Evolutionary conservation across 2,888 invertebrate species (phyloP).

Genomic region (Anticlea derivata): DNA sequence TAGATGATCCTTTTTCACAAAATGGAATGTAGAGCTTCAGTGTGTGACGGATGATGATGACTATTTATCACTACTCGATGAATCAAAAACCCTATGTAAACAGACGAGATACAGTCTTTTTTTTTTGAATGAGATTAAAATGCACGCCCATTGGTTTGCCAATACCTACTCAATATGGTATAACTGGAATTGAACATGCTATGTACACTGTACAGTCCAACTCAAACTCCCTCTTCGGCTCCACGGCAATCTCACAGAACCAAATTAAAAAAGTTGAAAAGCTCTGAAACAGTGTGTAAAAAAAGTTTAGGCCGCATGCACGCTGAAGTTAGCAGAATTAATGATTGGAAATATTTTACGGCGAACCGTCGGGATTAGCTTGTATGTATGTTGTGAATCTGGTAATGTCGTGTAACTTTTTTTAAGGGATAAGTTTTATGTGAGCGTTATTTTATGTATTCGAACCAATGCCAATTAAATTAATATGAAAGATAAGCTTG

Average conservation of each 20-base stretch:
- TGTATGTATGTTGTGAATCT: constrained; percentile 6
- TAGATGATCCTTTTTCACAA: too few species aligned
- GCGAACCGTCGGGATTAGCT: constrained; percentile 24
- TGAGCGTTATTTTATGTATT: too few species aligned
- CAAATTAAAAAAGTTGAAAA: constrained; percentile 77
- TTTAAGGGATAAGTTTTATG: neutral
- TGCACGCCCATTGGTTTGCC: too few species aligned
- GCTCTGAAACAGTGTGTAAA: constrained; percentile 50
- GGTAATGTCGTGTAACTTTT: constrained; percentile 1
- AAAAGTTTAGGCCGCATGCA: constrained; percentile 35
- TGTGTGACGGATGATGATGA: too few species aligned
- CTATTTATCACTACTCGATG: too few species aligned
- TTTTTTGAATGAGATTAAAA: too few species aligned
- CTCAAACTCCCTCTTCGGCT: constrained; percentile 6
- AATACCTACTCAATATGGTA: neutral
- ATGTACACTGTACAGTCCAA: neutral
- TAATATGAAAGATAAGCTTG: too few species aligned
- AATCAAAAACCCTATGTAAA: too few species aligned
- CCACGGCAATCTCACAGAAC: constrained; percentile 31
- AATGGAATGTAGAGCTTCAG: too few species aligned
- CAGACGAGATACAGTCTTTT: too few species aligned
- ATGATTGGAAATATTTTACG: constrained; percentile 39
- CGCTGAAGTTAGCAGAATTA: constrained; percentile 34
- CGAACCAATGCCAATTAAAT: too few species aligned
- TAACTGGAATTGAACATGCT: constrained; percentile 10